Evolutionary conservation across 2,113 vertebrate genomes (phyloP).

Genomic region (Notiomystis cincta): DNA sequence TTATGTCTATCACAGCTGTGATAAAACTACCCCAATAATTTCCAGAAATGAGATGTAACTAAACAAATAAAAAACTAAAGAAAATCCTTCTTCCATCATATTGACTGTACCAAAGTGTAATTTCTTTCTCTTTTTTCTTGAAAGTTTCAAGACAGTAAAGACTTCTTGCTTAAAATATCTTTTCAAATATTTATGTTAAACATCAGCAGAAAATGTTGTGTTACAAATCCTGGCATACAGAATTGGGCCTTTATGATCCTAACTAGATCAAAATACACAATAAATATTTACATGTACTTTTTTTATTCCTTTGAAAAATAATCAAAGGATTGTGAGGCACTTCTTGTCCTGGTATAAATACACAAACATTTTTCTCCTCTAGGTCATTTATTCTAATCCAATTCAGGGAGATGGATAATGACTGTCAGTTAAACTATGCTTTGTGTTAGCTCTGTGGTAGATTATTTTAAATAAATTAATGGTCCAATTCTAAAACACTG

Average conservation of each 20-base stretch:
- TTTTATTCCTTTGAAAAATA: conserved; percentile 13
- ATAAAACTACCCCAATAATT: neutral
- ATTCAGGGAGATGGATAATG: neutral
- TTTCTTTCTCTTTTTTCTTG: neutral
- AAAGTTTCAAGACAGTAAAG: neutral
- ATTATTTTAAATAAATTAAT: neutral
- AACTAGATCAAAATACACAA: neutral
- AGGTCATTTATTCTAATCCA: conserved; percentile 5
- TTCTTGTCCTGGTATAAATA: neutral
- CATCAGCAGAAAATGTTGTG: neutral
- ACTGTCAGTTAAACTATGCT: neutral
- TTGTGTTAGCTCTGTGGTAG: neutral
- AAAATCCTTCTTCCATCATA: neutral
- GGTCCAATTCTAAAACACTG: neutral
- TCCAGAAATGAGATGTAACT: neutral
- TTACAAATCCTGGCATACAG: neutral
- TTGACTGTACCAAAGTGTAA: neutral
- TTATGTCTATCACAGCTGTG: neutral
- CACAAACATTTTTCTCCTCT: neutral
- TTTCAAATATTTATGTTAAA: neutral
- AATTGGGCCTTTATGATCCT: neutral
- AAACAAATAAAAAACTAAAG: neutral
- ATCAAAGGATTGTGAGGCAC: neutral
- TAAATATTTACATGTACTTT: neutral
- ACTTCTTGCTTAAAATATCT: neutral